Base-by-base conservation (phyloP, 2,888 invertebrate species). In the Cylloceria caligata region DNA sequence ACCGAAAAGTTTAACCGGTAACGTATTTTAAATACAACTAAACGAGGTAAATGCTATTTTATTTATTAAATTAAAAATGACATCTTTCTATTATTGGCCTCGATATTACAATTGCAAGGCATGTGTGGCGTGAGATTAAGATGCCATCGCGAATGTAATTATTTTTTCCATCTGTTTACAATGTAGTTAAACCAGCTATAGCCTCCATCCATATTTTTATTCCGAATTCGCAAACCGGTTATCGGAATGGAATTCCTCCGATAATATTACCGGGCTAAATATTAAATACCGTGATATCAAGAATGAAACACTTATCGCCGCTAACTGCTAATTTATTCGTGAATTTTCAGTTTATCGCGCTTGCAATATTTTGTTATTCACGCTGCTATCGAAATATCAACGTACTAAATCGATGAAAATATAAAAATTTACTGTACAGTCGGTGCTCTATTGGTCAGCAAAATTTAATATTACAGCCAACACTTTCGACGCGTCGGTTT, bases 401-500 rank as follows among this genome's bases (percentile, higher is more conserved):
- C 19, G 7, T 24, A 13, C 2, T 39, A 39, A 1, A 13, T 39
- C 4, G 0, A 39, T 2, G 13, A 45, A 45, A 45, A 45, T 0
- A 45, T 16, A n/a, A 16, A 2, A 4, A n/a, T 5, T 5, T 45
- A 45, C 45, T 0, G n/a, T 16, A 45, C 16, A 3, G 13, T 39
- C n/a, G 42, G 45, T n/a, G 45, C 16, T 45, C 0, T 45, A 45
- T 45, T n/a, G 45, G 52, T 9, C 24, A 24, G n/a, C 34, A 39
- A 39, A 55, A 42, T 55, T 13, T 21, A 34, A 3, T 6, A 13
- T 27, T 45, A 34, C 21, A 30, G 30, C 19, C 21, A 60, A 21
- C 6, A 81, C 73, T 77, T 81, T 74, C 57, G 42, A 64, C 49
- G 47, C 27, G 39, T 78, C 27, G 27, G 45, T 42, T 60, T 77